Conservation (phyloP, 2,797 vertebrate species). For the Propithecus deckenii region DNA sequence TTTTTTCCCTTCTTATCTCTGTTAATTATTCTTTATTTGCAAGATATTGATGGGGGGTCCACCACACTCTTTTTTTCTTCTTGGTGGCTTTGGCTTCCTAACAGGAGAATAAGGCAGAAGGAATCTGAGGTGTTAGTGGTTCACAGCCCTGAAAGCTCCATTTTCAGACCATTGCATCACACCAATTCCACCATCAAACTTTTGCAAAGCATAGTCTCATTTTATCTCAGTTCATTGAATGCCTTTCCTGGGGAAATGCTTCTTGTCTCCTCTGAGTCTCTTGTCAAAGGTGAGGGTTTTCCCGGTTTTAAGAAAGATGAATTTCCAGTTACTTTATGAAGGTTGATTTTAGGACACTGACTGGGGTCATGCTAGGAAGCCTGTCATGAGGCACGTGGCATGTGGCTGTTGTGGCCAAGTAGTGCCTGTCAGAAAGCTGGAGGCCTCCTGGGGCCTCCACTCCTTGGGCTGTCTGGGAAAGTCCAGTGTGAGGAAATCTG, state of each 20-base stretch:
- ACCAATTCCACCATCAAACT: background rate
- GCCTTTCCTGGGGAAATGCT: slow-evolving; percentile 15
- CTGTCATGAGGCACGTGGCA: background rate
- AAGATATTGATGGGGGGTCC: background rate
- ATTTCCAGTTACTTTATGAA: background rate
- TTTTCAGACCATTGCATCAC: background rate
- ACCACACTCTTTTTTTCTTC: background rate
- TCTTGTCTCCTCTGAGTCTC: background rate
- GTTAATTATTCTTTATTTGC: background rate
- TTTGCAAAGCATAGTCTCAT: background rate
- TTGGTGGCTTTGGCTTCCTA: slow-evolving; percentile 48
- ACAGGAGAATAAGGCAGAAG: slow-evolving; percentile 39
- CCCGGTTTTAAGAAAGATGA: background rate
- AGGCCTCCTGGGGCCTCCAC: background rate
- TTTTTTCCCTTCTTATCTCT: background rate
- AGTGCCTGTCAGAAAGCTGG: fast-evolving
- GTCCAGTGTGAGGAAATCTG: background rate
- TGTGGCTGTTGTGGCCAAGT: background rate
- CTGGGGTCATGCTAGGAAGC: background rate
- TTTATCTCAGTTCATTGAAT: background rate
- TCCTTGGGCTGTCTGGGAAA: background rate
- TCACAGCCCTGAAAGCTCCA: background rate
- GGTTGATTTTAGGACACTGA: background rate
- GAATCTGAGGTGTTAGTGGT: slow-evolving; percentile 16
- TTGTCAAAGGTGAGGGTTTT: background rate